Base-by-base conservation (phyloP, 2,888 invertebrate species). In the Eutolmus rufibarbis region DNA sequence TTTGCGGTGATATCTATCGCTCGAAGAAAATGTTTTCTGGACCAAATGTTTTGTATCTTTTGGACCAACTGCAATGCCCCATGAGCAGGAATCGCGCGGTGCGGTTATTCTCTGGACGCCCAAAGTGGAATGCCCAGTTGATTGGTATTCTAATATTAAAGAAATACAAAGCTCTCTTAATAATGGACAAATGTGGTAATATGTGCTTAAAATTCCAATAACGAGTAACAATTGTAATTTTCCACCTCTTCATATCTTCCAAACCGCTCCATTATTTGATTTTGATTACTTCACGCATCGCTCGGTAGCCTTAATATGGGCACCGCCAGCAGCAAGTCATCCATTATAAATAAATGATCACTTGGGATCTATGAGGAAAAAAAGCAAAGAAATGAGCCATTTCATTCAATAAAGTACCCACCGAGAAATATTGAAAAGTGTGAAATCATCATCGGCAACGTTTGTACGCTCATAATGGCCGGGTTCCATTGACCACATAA, bases 171-270 rank as follows among this genome's bases (percentile, higher is more conserved):
- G 87, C 82, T 81, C 23, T 82, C 86, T 87, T 88, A 88, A 88
- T 88, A 88, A 88, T 88, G 87, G 88, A 88, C 87, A 88, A 88
- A 88, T 88, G 88, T 87, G 88, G 88, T 87, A 88, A 88, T 87
- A 87, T 88, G 88, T 88, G 87, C 88, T 88, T 88, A 88, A 88
- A 87, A 88, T 88, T 87, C 88, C 88, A 88, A 87, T 86, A 87
- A 86, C 87, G 87, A 87, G 87, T 87, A 87, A 87, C 87, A 88
- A 88, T 88, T 88, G 88, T 87, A 86, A 88, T 88, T 88, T 88
- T 87, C 87, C 86, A 85, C 86, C 86, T 74, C 86, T 84, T 85
- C 87, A 82, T 88, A 85, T 87, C 74, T 81, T 56, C 56, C 78
- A 84, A 74, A 87, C 84, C 88, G 87, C 87, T 87, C 86, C 85